phyloP scores from a whole-genome alignment of 1,140 invertebrate genomes.

The Aphaenogaster ashmeadi region DNA sequence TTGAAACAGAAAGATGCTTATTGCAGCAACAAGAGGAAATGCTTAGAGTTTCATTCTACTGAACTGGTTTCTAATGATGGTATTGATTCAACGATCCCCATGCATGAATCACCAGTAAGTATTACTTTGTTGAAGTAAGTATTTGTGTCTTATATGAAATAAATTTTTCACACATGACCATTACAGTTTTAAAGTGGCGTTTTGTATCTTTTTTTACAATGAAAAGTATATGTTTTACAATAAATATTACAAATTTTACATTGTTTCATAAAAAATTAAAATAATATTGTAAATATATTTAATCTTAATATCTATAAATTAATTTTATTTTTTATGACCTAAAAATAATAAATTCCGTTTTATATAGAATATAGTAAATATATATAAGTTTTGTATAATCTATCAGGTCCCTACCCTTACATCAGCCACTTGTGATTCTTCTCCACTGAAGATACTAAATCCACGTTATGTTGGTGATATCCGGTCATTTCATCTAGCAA shows the following conservation, averaged over 20 bases:
- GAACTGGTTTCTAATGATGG: not conserved
- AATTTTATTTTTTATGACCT: not conserved
- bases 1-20: not conserved
- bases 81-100: not conserved
- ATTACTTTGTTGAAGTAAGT: not conserved
- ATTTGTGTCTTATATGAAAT: not conserved
- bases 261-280: no score
- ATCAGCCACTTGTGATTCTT: not conserved
- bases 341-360: conserved; percentile 5
- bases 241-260: no score
- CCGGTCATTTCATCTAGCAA: not conserved
- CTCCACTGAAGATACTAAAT: not conserved
- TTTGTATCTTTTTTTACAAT: no score
- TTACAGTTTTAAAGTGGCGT: no score
- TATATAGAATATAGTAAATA: not conserved
- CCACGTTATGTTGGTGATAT: conserved; percentile 30
- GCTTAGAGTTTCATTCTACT: not conserved
- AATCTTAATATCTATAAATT: not conserved
- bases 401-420: not conserved
- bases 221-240: no score
- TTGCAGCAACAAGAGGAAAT: not conserved
- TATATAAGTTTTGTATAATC: not conserved
- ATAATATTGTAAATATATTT: not conserved
- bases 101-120: conserved; percentile 9
- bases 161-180: no score